phyloP scores from a whole-genome alignment of 2,888 invertebrate genomes.

The Petrolisthes manimaculis region DNA sequence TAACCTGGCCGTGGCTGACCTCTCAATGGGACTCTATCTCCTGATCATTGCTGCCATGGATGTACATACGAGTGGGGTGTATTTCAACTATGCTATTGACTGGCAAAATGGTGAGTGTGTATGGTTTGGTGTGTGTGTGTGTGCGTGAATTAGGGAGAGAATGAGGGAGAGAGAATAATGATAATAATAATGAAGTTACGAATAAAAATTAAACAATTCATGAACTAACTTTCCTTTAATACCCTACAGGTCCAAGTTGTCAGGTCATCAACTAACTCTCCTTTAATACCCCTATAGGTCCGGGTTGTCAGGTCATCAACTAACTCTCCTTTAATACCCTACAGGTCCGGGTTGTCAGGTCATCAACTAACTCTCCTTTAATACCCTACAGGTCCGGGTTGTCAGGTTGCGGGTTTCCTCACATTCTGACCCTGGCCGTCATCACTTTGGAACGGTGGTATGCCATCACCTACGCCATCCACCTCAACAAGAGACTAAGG shows the following conservation, averaged over 20 bases:
- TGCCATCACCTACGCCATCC: constrained; percentile 86
- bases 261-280: too few species aligned
- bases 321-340: too few species aligned
- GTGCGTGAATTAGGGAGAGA: constrained; percentile 2
- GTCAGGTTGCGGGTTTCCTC: constrained; percentile 87
- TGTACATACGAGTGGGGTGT: constrained; percentile 84
- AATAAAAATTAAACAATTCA: neutral
- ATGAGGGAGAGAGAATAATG: neutral
- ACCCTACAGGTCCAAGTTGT: too few species aligned
- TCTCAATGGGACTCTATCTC: constrained; percentile 88
- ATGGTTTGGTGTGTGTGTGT: too few species aligned
- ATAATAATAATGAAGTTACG: neutral
- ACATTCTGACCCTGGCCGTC: constrained; percentile 89
- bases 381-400: constrained; percentile 80
- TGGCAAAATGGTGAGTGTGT: constrained; percentile 82
- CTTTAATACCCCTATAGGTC: too few species aligned
- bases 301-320: neutral
- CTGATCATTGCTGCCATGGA: constrained; percentile 87
- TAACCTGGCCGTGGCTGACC: constrained; percentile 88
- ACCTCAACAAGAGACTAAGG: constrained; percentile 83
- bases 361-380: too few species aligned
- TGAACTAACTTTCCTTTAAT: neutral
- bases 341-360: too few species aligned
- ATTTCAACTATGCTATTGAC: constrained; percentile 89
- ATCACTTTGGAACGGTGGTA: constrained; percentile 82